Conservation (phyloP, 37 sponge, comb jelly and placozoan species). For the Diacarnus erythraeanus region DNA sequence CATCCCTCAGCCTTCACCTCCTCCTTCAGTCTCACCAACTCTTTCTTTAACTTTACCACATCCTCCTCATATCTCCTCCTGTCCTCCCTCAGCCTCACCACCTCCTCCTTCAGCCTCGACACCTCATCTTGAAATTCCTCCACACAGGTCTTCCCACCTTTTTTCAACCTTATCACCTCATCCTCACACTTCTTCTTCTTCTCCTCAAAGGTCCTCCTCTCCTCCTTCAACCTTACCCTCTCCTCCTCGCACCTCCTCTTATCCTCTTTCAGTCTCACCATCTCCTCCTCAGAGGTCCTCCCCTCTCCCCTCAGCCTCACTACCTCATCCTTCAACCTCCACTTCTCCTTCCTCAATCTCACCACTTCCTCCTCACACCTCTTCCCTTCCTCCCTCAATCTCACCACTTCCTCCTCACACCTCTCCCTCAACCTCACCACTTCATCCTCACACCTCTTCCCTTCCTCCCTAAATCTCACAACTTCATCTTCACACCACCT, state of each 20-base stretch:
- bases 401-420: too few species aligned
- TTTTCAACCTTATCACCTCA: not conserved
- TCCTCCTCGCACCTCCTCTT: not conserved
- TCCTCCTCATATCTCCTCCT: not conserved
- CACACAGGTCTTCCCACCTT: not conserved
- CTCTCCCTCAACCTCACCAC: too few species aligned
- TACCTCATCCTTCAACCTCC: too few species aligned
- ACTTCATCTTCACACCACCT: too few species aligned
- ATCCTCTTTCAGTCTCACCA: not conserved
- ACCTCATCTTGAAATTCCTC: not conserved
- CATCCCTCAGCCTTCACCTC: not conserved
- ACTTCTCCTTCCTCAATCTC: too few species aligned
- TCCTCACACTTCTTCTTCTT: not conserved
- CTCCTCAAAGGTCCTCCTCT: not conserved
- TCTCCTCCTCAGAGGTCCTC: not conserved
- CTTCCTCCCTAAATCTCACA: too few species aligned
- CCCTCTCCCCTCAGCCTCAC: too few species aligned
- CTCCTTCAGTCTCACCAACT: not conserved
- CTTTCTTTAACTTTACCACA: not conserved
- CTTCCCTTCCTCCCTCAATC: too few species aligned
- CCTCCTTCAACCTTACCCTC: not conserved
- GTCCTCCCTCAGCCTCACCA: not conserved
- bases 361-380: too few species aligned
- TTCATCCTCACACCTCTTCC: too few species aligned
- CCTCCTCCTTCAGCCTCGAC: not conserved